Evolutionary conservation across 1,140 invertebrate genomes (phyloP), one percentile per base, ranked within the genome.

Genomic region (Aplysia californica): DNA sequence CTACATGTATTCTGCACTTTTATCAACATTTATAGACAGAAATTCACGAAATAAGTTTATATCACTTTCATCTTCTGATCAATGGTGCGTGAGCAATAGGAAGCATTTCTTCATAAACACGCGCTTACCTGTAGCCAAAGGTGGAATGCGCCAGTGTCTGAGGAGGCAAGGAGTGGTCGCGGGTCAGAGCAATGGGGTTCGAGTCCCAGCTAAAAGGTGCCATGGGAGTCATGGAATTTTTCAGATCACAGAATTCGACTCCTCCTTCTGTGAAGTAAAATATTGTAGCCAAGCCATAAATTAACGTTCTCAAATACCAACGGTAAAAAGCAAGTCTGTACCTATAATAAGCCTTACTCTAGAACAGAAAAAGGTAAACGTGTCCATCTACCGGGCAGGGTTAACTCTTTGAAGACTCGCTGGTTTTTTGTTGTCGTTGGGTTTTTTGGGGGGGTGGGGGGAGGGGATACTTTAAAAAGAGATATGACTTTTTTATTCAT

Each of bases 161-260:
- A 20, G 21, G 23, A 21, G 69, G 41, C 10, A 26, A 33, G 18
- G 69, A 44, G 31, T 77, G 20, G 3, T 41, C 18, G 29, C 58
- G 55, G 75, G 80, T 80, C 0, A 80, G 18, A 4, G 50, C 1
- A 29, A 80, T 38, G 36, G 80, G 80, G 65, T 82, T 82, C 26
- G 72, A 56, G 36, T 78, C 78, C 35, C 74, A 44, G 68, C 56
- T 67, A 64, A 82, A 82, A 20, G 80, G 80, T 23, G 76, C 58
- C 74, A 82, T 44, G 18, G 68, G 68, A 2, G 29, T 56, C 29
- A 4, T 2, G 50, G 58, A 70, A 26, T 31, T 31, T 38, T 56
- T 58, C 21, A 70, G 33, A 26, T 70, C 68, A 39, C 68, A 70
- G 23, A 70, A 18, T 35, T 70, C 68, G 36, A 41, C 55, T 26